Percentiles rank a stretch among this genome's conserved stretches.
phyloP scores from a whole-genome alignment of 2,888 invertebrate genomes.

The Colletes collaris region DNA sequence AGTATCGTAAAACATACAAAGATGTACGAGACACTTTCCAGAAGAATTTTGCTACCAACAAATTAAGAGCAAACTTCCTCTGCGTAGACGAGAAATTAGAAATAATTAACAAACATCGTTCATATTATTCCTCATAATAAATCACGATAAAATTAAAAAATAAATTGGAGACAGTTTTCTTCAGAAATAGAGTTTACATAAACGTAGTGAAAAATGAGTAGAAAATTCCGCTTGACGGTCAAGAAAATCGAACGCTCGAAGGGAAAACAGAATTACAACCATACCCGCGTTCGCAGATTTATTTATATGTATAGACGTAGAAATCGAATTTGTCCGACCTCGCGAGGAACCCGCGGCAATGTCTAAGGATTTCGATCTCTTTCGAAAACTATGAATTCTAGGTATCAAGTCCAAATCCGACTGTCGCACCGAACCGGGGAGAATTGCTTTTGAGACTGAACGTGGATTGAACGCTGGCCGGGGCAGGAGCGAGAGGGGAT shows the following conservation, averaged over 20 bases:
- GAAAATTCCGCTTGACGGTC: no score
- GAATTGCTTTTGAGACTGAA: constrained; percentile 25
- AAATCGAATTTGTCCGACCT: no score
- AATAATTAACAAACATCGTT: neutral
- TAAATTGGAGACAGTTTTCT: no score
- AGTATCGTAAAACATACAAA: constrained; percentile 50
- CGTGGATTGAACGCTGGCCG: constrained; percentile 3
- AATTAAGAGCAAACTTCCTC: neutral
- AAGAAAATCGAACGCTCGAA: no score
- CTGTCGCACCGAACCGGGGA: constrained; percentile 12
- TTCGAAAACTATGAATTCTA: neutral
- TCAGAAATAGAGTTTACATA: no score
- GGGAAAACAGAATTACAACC: no score
- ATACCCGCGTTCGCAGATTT: no score
- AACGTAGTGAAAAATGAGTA: no score
- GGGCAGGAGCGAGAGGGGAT: constrained; percentile 15
- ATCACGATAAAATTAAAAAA: no score
- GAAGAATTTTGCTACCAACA: neutral
- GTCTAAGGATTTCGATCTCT: neutral
- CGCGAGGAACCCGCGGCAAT: neutral
- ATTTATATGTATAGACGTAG: no score
- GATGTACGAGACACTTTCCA: constrained; percentile 19
- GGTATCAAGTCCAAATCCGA: constrained; percentile 55
- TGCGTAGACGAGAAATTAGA: neutral
- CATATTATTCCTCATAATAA: no score